Evolutionary conservation across 2,888 invertebrate species (phyloP).

Genomic region (Lithophane leautieri): DNA sequence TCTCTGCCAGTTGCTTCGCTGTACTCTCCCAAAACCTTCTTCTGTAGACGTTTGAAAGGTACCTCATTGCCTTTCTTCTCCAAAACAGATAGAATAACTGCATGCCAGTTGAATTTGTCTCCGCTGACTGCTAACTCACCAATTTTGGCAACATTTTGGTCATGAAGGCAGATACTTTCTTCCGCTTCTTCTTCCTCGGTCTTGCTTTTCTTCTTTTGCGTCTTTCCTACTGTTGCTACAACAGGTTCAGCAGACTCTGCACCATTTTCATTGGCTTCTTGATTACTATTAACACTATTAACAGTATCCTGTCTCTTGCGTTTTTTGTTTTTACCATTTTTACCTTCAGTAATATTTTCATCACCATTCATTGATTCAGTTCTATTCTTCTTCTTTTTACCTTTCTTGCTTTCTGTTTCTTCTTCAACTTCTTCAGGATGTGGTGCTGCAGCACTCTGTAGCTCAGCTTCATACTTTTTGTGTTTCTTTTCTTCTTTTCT

Average conservation of each 20-base stretch:
- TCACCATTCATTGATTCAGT: constrained; percentile 75
- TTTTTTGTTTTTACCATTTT: constrained; percentile 80
- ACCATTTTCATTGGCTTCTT: constrained; percentile 61
- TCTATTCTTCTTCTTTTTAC: constrained; percentile 85
- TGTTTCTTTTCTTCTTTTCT: constrained; percentile 87
- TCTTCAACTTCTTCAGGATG: constrained; percentile 75
- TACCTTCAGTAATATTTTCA: constrained; percentile 75
- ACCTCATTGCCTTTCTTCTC: constrained; percentile 91
- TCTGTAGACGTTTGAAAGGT: constrained; percentile 93
- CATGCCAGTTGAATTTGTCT: constrained; percentile 89
- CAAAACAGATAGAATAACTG: constrained; percentile 87
- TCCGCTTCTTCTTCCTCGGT: constrained; percentile 78
- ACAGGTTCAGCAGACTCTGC: constrained; percentile 62
- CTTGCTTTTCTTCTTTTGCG: constrained; percentile 83
- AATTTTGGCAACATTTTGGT: constrained; percentile 87
- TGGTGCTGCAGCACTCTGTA: constrained; percentile 80
- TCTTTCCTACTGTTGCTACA: constrained; percentile 69
- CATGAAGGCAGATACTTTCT: constrained; percentile 83
- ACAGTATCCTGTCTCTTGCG: constrained; percentile 85
- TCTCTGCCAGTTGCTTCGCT: constrained; percentile 87
- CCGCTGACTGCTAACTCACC: constrained; percentile 76
- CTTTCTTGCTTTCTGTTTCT: constrained; percentile 78
- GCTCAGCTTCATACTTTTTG: constrained; percentile 86
- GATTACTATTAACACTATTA: constrained; percentile 75
- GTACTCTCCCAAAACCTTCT: constrained; percentile 93